A percentile compares a stretch with the other conserved stretches of the same genome.
Evolutionary conservation across 2,797 vertebrate species (phyloP).

Genomic region (Margarornis squamiger): DNA sequence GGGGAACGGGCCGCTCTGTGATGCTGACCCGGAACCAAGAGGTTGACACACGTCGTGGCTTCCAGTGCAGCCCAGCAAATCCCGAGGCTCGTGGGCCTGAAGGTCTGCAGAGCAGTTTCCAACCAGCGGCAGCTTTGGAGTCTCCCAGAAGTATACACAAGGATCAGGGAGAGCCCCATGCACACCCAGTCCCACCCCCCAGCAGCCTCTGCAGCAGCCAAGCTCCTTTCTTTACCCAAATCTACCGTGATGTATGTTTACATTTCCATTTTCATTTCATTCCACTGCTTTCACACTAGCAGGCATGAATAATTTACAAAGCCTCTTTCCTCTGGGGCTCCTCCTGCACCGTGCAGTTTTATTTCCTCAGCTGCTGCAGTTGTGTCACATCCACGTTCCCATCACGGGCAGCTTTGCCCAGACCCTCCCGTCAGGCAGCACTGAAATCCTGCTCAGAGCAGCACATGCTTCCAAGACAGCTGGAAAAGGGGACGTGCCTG

Average conservation of each 20-base stretch:
- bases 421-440: background rate
- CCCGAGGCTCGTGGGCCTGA: rapidly evolving
- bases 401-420: background rate
- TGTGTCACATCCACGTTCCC: background rate
- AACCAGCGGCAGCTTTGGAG: background rate
- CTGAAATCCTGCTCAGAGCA: background rate
- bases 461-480: background rate
- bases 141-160: background rate
- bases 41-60: background rate
- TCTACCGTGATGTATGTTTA: conserved; percentile 26
- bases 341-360: background rate
- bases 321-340: conserved; percentile 10
- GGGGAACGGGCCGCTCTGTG: background rate
- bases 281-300: conserved; percentile 46
- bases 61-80: background rate
- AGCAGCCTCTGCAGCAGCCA: background rate
- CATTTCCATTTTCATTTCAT: conserved; percentile 59
- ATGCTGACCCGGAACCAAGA: background rate
- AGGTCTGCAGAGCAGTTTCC: background rate
- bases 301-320: conserved; percentile 53
- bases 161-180: rapidly evolving
- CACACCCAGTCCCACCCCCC: background rate
- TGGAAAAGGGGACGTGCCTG: background rate
- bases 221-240: background rate
- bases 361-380: conserved; percentile 19